These are phyloP conservation scores for Lypha dubia DNA, from an alignment of 2,888 invertebrate species.

Conservation along the genomic window DNA sequence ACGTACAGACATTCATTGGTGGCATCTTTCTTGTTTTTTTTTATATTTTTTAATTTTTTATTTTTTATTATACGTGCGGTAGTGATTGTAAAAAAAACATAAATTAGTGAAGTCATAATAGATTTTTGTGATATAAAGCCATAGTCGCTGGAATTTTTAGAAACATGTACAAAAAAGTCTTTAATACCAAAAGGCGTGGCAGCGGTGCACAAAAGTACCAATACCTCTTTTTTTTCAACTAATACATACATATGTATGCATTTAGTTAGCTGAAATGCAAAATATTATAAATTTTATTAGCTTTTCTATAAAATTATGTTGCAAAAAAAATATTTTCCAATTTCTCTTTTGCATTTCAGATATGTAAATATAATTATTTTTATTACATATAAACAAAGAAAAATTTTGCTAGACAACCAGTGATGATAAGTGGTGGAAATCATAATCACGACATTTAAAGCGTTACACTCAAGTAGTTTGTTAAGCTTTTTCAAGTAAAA, in stretches of 20 bases:
- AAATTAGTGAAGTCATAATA: slow-evolving; percentile 61
- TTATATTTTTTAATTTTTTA: slow-evolving; percentile 19
- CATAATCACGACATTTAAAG: slow-evolving; percentile 71
- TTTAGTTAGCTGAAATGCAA: not conserved
- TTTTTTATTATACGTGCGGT: slow-evolving; percentile 55
- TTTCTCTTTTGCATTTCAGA: not conserved
- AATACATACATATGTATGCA: no score
- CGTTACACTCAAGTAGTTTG: slow-evolving; percentile 73
- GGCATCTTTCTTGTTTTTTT: slow-evolving; percentile 11
- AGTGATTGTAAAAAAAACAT: slow-evolving; percentile 37
- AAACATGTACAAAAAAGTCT: slow-evolving; percentile 56
- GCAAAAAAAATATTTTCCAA: no score
- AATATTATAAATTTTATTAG: not conserved
- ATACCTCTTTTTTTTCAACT: slow-evolving; percentile 20
- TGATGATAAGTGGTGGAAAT: slow-evolving; percentile 50
- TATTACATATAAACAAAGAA: slow-evolving; percentile 23
- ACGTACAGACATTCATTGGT: slow-evolving; percentile 39
- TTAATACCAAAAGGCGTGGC: slow-evolving; percentile 51
- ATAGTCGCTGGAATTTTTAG: slow-evolving; percentile 55
- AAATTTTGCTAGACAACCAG: slow-evolving; percentile 43
- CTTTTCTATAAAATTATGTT: no score
- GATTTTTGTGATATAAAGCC: slow-evolving; percentile 61
- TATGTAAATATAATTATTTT: not conserved
- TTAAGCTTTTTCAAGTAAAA: slow-evolving; percentile 64
- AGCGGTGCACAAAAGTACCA: slow-evolving; percentile 68